phyloP scores from a whole-genome alignment of 2,797 vertebrate species.

The Spinus pinus region DNA sequence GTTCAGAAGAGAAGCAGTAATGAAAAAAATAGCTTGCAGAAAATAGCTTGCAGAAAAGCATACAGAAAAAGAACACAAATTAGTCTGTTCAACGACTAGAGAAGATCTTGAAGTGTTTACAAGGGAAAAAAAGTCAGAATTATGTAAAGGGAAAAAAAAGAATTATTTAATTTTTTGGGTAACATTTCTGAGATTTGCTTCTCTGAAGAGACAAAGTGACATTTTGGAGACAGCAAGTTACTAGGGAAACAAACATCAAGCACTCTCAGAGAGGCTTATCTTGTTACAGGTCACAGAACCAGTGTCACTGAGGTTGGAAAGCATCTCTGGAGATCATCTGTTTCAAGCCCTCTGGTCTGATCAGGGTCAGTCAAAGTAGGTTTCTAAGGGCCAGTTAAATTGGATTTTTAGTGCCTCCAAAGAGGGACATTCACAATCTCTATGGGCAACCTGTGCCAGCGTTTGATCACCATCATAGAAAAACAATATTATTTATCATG shows the following conservation, averaged over 20 bases:
- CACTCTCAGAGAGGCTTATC: background rate
- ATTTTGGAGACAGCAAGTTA: slow-evolving; percentile 17
- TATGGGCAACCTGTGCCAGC: background rate
- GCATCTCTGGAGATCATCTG: background rate
- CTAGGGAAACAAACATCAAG: background rate
- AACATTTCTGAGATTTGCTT: background rate
- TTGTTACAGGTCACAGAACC: slow-evolving; percentile 1
- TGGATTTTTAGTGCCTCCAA: background rate
- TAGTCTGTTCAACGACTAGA: background rate
- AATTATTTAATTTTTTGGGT: background rate
- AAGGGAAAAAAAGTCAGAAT: background rate
- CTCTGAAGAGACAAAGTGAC: background rate
- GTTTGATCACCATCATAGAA: background rate
- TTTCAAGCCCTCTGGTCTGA: background rate
- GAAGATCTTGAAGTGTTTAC: background rate
- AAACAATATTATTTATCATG: background rate
- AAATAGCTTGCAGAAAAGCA: background rate
- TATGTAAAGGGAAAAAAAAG: background rate
- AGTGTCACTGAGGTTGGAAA: background rate
- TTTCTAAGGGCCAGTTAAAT: background rate
- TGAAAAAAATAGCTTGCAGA: background rate
- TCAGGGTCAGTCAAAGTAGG: background rate
- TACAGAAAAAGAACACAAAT: background rate
- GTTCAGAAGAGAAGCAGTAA: background rate
- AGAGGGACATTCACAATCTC: background rate